A percentile compares a stretch with the other conserved stretches of the same genome.
Evolutionary conservation across 2,113 vertebrate genomes (phyloP).

Genomic region (Myrmecophaga tridactyla): DNA sequence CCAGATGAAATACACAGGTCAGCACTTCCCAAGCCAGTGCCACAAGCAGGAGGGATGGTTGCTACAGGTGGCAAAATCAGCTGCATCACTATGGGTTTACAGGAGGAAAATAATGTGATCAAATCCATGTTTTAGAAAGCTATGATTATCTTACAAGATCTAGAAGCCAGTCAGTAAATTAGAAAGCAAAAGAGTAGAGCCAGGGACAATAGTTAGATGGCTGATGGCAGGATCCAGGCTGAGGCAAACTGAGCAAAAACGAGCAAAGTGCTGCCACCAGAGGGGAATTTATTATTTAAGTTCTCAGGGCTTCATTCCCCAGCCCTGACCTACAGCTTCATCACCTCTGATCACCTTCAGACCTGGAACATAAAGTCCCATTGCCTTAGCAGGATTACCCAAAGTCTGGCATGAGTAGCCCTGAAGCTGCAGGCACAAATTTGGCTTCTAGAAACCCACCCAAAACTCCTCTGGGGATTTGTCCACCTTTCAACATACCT

Average conservation of each 20-base stretch:
- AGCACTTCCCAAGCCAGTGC: neutral
- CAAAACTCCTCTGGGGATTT: neutral
- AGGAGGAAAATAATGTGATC: neutral
- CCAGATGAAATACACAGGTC: neutral
- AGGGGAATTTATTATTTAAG: neutral
- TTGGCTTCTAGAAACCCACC: neutral
- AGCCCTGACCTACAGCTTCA: neutral
- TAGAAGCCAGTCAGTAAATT: neutral
- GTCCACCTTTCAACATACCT: neutral
- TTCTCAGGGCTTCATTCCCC: neutral
- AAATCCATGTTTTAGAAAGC: neutral
- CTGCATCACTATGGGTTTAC: neutral
- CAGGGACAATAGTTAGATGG: neutral
- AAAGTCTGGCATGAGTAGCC: neutral
- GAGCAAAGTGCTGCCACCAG: neutral
- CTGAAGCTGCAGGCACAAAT: neutral
- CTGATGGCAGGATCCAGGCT: neutral
- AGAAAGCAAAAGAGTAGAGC: neutral
- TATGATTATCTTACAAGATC: neutral
- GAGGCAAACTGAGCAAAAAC: neutral
- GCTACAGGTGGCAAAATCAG: neutral
- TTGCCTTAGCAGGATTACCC: neutral
- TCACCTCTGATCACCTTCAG: neutral
- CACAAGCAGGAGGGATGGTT: neutral
- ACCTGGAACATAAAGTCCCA: neutral